These are phyloP conservation scores for Neoseiulus cucumeris DNA, from an alignment of 1,140 invertebrate genomes.

Conservation along the genomic window DNA sequence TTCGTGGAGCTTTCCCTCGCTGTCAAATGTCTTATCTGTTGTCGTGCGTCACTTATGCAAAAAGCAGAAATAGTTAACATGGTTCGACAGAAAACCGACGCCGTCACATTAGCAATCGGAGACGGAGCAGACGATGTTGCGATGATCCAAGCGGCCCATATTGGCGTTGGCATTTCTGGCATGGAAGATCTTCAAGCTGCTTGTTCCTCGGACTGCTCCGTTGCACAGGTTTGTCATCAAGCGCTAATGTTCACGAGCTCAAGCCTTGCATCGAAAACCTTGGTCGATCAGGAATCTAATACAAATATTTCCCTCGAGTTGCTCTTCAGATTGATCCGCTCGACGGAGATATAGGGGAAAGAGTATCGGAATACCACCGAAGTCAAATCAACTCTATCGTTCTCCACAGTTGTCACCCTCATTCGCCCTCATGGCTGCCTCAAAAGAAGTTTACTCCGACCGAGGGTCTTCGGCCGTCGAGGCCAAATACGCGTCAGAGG, in stretches of 20 bases:
- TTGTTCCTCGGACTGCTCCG: conserved; percentile 20
- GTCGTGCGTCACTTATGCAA: conserved; percentile 90
- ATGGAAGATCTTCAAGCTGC: conserved; percentile 47
- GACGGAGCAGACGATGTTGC: conserved; percentile 99
- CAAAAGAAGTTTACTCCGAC: not conserved
- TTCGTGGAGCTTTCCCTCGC: conserved; percentile 80
- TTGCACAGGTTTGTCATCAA: conserved; percentile 63
- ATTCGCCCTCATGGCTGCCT: not conserved
- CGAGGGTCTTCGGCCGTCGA: not conserved
- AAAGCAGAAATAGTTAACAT: conserved; percentile 86
- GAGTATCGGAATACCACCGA: too few species aligned
- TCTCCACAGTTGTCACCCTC: not conserved
- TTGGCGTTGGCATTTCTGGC: conserved; percentile 93
- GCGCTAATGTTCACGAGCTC: too few species aligned
- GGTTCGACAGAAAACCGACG: conserved; percentile 60
- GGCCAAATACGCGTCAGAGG: not conserved
- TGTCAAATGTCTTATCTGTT: conserved; percentile 93
- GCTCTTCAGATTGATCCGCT: too few species aligned
- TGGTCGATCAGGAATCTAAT: too few species aligned
- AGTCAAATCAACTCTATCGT: too few species aligned
- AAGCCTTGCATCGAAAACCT: too few species aligned
- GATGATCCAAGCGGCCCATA: conserved; percentile 60
- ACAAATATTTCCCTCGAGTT: too few species aligned
- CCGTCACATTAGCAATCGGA: conserved; percentile 86
- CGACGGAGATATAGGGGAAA: too few species aligned